Base-by-base conservation (phyloP, 2,113 vertebrate species). In the Macrotis lagotis region DNA sequence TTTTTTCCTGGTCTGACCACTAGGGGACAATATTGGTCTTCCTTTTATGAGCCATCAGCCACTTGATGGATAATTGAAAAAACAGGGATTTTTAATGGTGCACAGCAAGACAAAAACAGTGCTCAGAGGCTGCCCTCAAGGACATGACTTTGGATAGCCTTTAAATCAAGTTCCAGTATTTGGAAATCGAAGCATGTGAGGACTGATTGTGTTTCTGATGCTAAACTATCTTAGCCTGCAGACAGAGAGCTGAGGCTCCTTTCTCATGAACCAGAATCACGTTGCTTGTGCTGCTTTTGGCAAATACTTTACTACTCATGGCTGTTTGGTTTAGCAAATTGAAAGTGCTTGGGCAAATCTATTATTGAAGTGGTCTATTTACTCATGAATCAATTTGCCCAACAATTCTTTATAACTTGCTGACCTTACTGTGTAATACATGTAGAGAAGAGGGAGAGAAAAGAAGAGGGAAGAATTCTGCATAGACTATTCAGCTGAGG, bases 11-110 rank as follows among this genome's bases (percentile, higher is more conserved):
- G 88, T 24, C 2, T 91, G 91, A 12, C 95, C 97, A 97, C 95
- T 52, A 95, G 97, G 93, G 92, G 95, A 96, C 96, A 96, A 19
- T 88, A 93, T 83, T 92, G 92, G 50, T 48, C 51, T 91, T 94
- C 66, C 48, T 83, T 94, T 89, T 92, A 16, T 91, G 90, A 48
- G 4, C 51, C 51, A 24, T 90, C n/a, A 55, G 48, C 50, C 48
- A 16, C 83, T 37, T 49, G 47, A 52, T 88, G 37, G 48, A 50
- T 91, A 53, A 66, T 93, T 91, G 10, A 49, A 31, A 96, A 96
- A 88, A 25, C 51, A 93, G 44, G 47, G 52, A 0, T 90, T 90
- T 90, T 90, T 90, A 50, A 37, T 19, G 91, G 26, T 7, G 90
- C 93, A 52, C 55, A 53, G 89, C n/a, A n/a, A 91, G 31, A 66